Evolutionary conservation across 2,797 vertebrate species (phyloP), one percentile per base, ranked within the genome.

Genomic region (Avahi laniger): DNA sequence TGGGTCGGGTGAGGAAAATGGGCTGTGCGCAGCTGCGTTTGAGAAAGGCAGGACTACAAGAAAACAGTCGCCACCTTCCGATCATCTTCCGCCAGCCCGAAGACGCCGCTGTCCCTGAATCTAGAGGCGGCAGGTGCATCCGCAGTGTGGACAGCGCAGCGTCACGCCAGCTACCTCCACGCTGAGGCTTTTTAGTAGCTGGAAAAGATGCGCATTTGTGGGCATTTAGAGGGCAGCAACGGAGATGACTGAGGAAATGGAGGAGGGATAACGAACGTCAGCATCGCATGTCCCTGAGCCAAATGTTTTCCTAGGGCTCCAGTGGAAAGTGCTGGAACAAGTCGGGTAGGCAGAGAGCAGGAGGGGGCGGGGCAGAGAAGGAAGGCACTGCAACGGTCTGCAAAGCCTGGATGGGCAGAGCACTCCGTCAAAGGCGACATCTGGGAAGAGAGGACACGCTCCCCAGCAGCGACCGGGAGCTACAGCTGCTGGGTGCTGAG

Each of bases 11-110:
- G 43, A 67, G 35, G 52, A 38, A 63, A 35, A 3, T 0, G 52
- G 24, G 17, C n/a, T 5, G 7, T 24, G 20, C 41, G 57, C 41
- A n/a, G 26, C 73, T 50, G 78, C 18, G 20, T 18, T 18, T 48
- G 38, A 4, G 48, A 46, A 15, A 0, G 69, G 24, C 0, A 2
- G 3, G 35, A 4, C 22, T 2, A 0, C 14, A 12, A 50, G 17
- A 13, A 52, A 28, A 17, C 0, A 1, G 6, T 13, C 10, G 8
- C 24, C 22, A 7, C 24, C 54, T 57, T 57, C 22, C 9, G 52
- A 10, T 33, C 4, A 5, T 12, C 35, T 18, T 14, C 38, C 3
- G 8, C 28, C 22, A 9, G 24, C 7, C 15, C 0, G 7, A 12
- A 50, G 33, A 14, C 5, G 17, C 70, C 20, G 33, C 67, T 17